phyloP scores from a whole-genome alignment of 2,113 vertebrate species.

The Istiophorus platypterus region DNA sequence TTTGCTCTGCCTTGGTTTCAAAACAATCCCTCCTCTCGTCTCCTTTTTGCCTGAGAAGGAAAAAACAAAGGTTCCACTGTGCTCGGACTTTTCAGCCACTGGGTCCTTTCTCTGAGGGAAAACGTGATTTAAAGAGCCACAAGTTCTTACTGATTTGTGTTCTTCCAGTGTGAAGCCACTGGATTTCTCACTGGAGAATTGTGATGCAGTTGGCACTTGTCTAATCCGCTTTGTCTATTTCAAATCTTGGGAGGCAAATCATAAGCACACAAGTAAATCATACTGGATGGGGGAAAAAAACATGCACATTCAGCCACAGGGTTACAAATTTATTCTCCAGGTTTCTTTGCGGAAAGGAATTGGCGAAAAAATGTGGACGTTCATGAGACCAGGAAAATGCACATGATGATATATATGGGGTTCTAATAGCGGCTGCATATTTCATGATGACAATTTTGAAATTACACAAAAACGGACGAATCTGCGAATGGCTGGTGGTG shows the following conservation, averaged over 20 bases:
- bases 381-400: background rate
- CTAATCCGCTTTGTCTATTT: constrained; percentile 28
- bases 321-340: background rate
- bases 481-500: background rate
- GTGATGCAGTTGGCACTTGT: background rate
- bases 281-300: no score
- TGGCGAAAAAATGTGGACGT: background rate
- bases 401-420: no score
- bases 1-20: constrained; percentile 80
- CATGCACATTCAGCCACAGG: background rate
- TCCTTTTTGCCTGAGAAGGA: background rate
- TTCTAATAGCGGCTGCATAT: background rate
- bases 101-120: background rate
- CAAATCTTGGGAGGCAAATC: background rate
- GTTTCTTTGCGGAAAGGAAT: background rate
- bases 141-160: background rate
- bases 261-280: background rate
- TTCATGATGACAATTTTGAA: background rate
- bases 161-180: background rate
- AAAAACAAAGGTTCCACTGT: constrained; percentile 72
- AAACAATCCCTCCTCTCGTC: constrained; percentile 68
- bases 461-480: background rate
- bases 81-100: background rate
- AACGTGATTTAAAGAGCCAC: constrained; percentile 44
- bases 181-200: background rate